Conservation (phyloP, 2,888 invertebrate genomes). For the Endotricha flammealis region DNA sequence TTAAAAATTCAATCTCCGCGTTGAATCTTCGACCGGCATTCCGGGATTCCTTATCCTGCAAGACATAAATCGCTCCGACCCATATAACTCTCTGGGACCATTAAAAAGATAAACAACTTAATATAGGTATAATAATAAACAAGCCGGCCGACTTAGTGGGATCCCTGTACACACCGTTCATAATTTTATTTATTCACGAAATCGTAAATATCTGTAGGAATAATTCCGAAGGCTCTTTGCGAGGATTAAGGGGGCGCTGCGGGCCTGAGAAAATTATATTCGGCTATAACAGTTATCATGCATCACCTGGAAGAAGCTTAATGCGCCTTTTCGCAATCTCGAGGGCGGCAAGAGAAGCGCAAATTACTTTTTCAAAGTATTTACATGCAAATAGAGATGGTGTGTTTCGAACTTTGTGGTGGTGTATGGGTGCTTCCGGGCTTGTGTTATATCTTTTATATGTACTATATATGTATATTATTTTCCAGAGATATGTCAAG, state of each 20-base stretch:
- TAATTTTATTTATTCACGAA: conserved; percentile 78
- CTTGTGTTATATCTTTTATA: conserved; percentile 2
- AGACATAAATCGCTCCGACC: conserved; percentile 68
- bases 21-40: conserved; percentile 60
- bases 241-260: conserved; percentile 75
- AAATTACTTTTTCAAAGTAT: conserved; percentile 79
- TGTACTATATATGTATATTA: neutral
- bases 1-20: conserved; percentile 70
- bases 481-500: too few species aligned
- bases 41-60: conserved; percentile 60
- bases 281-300: conserved; percentile 78
- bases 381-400: conserved; percentile 76
- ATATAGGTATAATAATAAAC: conserved; percentile 77
- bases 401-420: conserved; percentile 48
- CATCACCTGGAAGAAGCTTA: conserved; percentile 77
- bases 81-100: conserved; percentile 70
- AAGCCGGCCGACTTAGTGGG: conserved; percentile 61
- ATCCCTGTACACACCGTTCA: conserved; percentile 60
- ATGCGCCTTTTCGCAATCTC: conserved; percentile 77
- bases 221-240: conserved; percentile 76
- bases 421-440: conserved; percentile 30
- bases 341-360: conserved; percentile 67
- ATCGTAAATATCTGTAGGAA: conserved; percentile 75
- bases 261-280: conserved; percentile 77
- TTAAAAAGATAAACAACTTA: conserved; percentile 79